Base-by-base conservation (phyloP, 1,140 invertebrate species). In the Thrips palmi region DNA sequence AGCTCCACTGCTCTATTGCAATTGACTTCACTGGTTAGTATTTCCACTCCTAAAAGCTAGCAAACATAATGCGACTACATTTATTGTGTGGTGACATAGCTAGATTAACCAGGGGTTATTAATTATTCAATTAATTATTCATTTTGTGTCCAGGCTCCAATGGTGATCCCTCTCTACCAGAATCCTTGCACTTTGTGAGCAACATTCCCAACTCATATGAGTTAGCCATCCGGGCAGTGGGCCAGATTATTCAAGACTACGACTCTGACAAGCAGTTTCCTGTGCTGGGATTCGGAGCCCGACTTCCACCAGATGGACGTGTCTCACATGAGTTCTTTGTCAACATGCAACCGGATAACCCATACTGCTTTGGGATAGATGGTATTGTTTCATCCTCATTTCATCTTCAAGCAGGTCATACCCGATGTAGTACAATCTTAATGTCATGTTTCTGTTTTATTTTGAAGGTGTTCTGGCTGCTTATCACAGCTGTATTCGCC, bases 221-320 rank as follows among this genome's bases (percentile, higher is more conserved):
- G 42, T 56, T 59, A 35, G 71, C 71, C 8, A 61, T 77, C 8
- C 51, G 52, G 23, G 56, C 68, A 34, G 68, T 75, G 4, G 71
- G 66, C 1, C 58, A 70, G 33, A 75, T 77, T 36, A 71, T 76
- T 33, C 62, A 75, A 50, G 70, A 74, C 48, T 76, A 76, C 46
- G 60, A 63, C 46, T 44, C 49, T 15, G 64, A 68, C 43, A 65
- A 68, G 44, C 43, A 62, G 49, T 69, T 69, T 47, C 67, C 67
- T 52, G 56, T 65, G 3, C 51, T 70, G 4, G 68, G 67, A 6
- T 70, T 69, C 54, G 67, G 67, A 24, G 67, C 67, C 10, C 48
- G 58, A 39, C 41, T 69, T 18, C 68, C 67, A 11, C 63, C 63
- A 18, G 44, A 60, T 52, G 63, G 65, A 18, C 40, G 50, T 40